These are phyloP conservation scores for Periophthalmus modestus DNA, from an alignment of 2,113 vertebrate species.

Conservation along the genomic window DNA sequence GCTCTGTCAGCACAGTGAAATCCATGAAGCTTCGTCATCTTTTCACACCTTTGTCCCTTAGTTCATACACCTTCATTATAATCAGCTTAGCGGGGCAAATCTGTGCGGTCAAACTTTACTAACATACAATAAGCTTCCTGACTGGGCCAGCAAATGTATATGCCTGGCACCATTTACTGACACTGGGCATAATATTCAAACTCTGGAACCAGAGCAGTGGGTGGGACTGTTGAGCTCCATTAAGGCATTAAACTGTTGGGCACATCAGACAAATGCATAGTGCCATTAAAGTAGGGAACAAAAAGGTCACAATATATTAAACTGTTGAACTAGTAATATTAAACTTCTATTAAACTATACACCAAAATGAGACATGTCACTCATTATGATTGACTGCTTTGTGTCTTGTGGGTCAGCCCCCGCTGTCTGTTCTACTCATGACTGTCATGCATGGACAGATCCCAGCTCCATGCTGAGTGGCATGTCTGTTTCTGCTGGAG, in stretches of 20 bases:
- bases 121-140: background rate
- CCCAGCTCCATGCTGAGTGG: slow-evolving; percentile 31
- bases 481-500: slow-evolving; percentile 20
- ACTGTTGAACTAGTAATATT: no score
- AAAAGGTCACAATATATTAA: no score
- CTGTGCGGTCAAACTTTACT: no score
- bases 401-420: background rate
- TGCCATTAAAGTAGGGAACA: background rate
- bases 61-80: no score
- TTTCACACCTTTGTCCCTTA: no score
- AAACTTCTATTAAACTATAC: background rate
- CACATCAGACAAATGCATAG: background rate
- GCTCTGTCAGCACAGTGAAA: background rate
- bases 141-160: no score
- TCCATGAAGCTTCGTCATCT: no score
- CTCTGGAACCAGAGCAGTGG: no score
- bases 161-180: background rate
- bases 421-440: slow-evolving; percentile 15
- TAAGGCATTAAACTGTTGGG: no score
- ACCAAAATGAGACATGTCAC: background rate
- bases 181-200: no score
- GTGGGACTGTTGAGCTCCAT: no score
- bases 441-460: slow-evolving; percentile 57
- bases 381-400: slow-evolving; percentile 10
- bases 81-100: no score